Percentiles rank a stretch among this genome's conserved stretches.
Conservation (phyloP, 2,797 vertebrate species). For the Phrynocephalus vlangalii region DNA sequence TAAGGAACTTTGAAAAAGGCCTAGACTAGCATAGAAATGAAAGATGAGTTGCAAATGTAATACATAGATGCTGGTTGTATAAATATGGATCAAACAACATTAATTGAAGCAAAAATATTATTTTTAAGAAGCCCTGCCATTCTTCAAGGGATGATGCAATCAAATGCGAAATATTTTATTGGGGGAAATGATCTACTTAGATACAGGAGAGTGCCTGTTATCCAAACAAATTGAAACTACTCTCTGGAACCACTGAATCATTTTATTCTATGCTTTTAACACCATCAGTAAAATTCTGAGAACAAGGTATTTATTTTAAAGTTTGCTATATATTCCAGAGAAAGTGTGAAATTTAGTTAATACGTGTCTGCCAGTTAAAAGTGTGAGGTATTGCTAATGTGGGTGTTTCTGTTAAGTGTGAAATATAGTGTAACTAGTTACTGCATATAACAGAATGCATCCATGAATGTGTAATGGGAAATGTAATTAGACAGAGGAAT, state of each 20-base stretch:
- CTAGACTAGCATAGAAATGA: too few species aligned
- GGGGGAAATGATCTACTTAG: too few species aligned
- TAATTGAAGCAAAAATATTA: neutral
- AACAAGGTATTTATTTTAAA: neutral
- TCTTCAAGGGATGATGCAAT: too few species aligned
- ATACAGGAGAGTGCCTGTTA: too few species aligned
- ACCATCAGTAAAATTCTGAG: slow-evolving; percentile 4
- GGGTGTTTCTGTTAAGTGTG: neutral
- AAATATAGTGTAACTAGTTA: slow-evolving; percentile 16
- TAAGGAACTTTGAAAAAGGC: too few species aligned
- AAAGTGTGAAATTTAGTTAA: slow-evolving; percentile 33
- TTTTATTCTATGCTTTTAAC: slow-evolving; percentile 1
- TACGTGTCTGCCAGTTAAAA: slow-evolving; percentile 9
- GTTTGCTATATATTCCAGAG: neutral
- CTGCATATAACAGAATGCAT: neutral
- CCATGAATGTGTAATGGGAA: neutral
- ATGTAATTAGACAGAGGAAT: neutral
- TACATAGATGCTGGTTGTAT: neutral
- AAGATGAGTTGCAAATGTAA: neutral
- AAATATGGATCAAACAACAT: neutral
- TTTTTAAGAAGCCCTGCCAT: neutral
- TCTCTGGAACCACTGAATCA: neutral
- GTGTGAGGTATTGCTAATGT: slow-evolving; percentile 26
- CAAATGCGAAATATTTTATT: too few species aligned
- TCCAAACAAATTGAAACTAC: too few species aligned